Base-by-base conservation (phyloP, 2,113 vertebrate genomes). In the Pelvicachromis taeniatus region DNA sequence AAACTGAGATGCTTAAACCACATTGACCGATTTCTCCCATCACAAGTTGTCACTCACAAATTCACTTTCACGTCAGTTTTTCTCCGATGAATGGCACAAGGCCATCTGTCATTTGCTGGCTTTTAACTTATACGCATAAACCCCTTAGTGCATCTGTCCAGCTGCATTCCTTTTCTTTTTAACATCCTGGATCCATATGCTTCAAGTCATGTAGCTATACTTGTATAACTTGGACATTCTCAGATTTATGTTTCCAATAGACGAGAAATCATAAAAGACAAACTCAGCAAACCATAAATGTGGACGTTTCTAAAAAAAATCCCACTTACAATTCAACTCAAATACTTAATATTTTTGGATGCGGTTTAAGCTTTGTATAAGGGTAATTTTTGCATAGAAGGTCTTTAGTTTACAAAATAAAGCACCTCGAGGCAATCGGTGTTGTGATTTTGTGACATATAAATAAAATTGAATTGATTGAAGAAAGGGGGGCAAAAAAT, bases 1-100 rank as follows among this genome's bases (percentile, higher is more conserved):
- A 95, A 93, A 89, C 82, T 82, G 87, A 94, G 91, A 91, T 63
- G 91, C 87, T 92, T 89, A 89, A 89, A 91, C 89, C 90, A 68
- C 83, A 77, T 17, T 94, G 94, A 90, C 92, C 87, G 77, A 87
- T 91, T 93, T 87, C 88, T 91, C 88, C 90, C 86, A 79, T 93
- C 93, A 82, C 82, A 82, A 84, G 56, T 78, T 91, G 94, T 91
- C 92, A 92, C 85, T 94, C 93, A 94, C 54, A 89, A 85, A 91
- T 89, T 88, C 88, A 91, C 91, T 90, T 92, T 93, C 85, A 88
- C 82, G 65, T 92, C 84, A 82, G 63, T 84, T 82, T 90, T 88
- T 86, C 59, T 40, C 23, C 10, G 68, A 63, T 85, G 81, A 89
- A 90, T 81, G 75, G 55, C 88, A 87, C 84, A 48, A 70, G 87